These are phyloP conservation scores for Parthenolecanium corni DNA, from an alignment of 2,888 invertebrate genomes.

Conservation along the genomic window DNA sequence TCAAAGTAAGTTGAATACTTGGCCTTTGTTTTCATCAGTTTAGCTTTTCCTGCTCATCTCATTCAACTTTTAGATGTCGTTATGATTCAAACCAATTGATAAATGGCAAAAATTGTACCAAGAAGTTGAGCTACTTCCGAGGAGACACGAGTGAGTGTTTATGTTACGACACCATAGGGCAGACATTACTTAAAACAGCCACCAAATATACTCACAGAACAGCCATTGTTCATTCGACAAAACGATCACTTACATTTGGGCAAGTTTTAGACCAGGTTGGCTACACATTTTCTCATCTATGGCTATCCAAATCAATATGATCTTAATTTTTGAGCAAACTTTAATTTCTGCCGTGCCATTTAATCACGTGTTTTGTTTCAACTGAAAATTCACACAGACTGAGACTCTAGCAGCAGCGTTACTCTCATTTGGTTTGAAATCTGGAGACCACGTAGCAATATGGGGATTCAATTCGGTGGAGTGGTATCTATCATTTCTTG, in stretches of 20 bases:
- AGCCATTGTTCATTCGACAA: conserved; percentile 23
- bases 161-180: conserved; percentile 43
- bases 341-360: background rate
- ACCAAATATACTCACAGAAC: conserved; percentile 44
- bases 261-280: conserved; percentile 8
- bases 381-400: conserved; percentile 8
- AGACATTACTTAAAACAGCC: conserved; percentile 45
- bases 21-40: too few relatives aligned
- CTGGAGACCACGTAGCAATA: conserved; percentile 63
- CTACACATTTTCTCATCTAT: background rate
- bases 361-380: background rate
- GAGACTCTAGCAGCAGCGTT: conserved; percentile 51
- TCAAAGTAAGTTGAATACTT: too few relatives aligned
- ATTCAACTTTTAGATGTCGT: too few relatives aligned
- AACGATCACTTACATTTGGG: conserved; percentile 11
- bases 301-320: background rate
- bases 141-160: conserved; percentile 17
- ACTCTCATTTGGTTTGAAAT: conserved; percentile 52
- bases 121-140: conserved; percentile 28
- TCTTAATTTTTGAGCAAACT: background rate
- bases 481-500: conserved; percentile 63
- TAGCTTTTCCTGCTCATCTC: too few relatives aligned
- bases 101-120: background rate
- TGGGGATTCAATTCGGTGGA: conserved; percentile 68
- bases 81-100: too few relatives aligned